Evolutionary conservation across 1,140 invertebrate genomes (phyloP), one percentile per base, ranked within the genome.

Genomic region (Mesaphorura yosii): DNA sequence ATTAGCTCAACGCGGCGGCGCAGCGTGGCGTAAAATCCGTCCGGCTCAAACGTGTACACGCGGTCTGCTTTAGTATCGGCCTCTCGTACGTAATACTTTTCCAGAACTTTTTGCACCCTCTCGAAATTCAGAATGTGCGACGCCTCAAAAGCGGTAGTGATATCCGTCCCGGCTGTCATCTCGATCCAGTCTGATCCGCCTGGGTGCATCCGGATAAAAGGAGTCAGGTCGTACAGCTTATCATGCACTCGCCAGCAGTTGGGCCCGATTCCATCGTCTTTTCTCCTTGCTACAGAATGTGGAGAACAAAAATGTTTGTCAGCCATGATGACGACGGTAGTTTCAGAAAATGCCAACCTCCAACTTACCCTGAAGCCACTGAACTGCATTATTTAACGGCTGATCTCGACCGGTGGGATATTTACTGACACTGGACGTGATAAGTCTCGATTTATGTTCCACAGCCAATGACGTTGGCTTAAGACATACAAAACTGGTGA

Each of bases 291-390:
- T 56, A 26, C 6, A 40, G 42, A n/a, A 55, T 17, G 10, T 29
- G 28, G 15, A 25, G 2, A 19, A 48, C 14, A 31, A 25, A 28
- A 34, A 48, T 3, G 25, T 23, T n/a, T 48, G n/a, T 48, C 37
- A 15, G 4, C 19, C 14, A 4, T 17, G 29, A 10, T 3, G 22
- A 12, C 17, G 19, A 23, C 29, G 19, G 12, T 6, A 40, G 20
- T 23, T n/a, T 14, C 17, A 17, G 2, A 5, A 42, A 31, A 31
- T 29, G 17, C 23, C n/a, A 3, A 23, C 14, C 10, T 29, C 6
- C 26, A n/a, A 39, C 64, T 84, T 83, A 1, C 76, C 78, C 26
- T 74, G 69, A 14, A 88, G 59, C 82, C 81, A 77, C 49, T 63
- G 39, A 1, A 63, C 54, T 0, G 57, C 55, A 22, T 61, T 64